phyloP scores from a whole-genome alignment of 2,888 invertebrate species.

The Apoderus coryli region DNA sequence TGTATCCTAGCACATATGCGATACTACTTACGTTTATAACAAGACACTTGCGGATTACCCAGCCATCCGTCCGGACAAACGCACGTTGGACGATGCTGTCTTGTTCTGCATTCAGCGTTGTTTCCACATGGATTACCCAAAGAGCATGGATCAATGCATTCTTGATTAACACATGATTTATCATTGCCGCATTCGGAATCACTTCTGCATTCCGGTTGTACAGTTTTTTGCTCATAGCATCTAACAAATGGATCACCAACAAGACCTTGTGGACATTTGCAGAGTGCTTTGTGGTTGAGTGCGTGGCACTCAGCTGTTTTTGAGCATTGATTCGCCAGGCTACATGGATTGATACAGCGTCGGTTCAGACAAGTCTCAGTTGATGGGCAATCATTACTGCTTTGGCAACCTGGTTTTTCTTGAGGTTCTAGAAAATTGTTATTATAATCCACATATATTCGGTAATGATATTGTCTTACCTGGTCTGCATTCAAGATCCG shows the following conservation, averaged over 20 bases:
- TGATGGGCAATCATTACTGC: constrained; percentile 55
- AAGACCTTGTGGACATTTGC: constrained; percentile 58
- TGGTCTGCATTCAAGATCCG: constrained; percentile 66
- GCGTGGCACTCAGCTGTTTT: constrained; percentile 64
- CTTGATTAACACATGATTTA: constrained; percentile 64
- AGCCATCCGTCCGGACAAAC: constrained; percentile 74
- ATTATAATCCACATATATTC: too few relatives aligned
- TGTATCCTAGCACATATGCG: too few relatives aligned
- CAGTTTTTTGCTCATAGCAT: constrained; percentile 43
- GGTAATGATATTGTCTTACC: constrained; percentile 39
- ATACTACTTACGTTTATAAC: constrained; percentile 73
- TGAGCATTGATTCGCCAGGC: constrained; percentile 55
- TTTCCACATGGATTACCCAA: constrained; percentile 66
- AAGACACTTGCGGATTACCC: constrained; percentile 73
- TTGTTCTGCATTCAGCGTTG: constrained; percentile 64
- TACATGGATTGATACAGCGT: constrained; percentile 65
- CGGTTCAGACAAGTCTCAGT: constrained; percentile 59
- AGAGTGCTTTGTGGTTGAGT: constrained; percentile 59
- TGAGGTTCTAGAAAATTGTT: constrained; percentile 25
- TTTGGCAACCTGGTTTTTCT: constrained; percentile 47
- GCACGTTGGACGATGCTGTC: constrained; percentile 68
- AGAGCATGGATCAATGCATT: constrained; percentile 69
- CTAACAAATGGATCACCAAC: constrained; percentile 70
- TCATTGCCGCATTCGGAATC: constrained; percentile 64
- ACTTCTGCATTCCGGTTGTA: constrained; percentile 50